These are phyloP conservation scores for Microctonus aethiopoides DNA, from an alignment of 2,888 invertebrate species.

Conservation along the genomic window DNA sequence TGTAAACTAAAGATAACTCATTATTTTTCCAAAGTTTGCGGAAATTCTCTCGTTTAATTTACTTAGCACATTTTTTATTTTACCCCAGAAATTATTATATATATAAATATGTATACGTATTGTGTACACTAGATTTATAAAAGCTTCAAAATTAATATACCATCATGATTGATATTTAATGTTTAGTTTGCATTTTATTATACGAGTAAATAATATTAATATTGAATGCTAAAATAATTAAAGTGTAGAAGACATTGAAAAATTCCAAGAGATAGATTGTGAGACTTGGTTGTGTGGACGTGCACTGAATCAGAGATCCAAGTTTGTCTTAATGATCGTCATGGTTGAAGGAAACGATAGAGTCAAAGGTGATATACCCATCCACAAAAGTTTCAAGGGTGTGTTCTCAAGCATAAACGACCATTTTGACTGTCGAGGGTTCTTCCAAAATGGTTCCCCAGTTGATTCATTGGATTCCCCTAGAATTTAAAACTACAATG, in stretches of 20 bases:
- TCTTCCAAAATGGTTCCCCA: neutral
- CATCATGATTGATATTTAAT: no score
- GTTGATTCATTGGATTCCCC: neutral
- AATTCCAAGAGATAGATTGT: no score
- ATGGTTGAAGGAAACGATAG: no score
- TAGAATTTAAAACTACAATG: no score
- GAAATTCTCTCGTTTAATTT: neutral
- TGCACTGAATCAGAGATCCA: no score
- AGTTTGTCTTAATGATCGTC: no score
- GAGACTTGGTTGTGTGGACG: no score
- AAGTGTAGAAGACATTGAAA: no score
- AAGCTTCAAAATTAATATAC: no score
- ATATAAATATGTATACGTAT: neutral
- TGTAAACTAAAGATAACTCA: neutral
- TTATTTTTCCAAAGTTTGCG: neutral
- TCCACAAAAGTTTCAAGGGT: conserved; percentile 37
- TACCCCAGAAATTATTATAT: neutral
- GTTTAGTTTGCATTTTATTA: neutral
- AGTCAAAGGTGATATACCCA: neutral
- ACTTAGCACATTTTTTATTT: neutral
- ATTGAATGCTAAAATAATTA: no score
- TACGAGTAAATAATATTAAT: no score
- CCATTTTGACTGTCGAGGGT: conserved; percentile 36
- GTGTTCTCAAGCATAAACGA: conserved; percentile 42
- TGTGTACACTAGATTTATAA: no score